Conservation (phyloP, 2,797 vertebrate genomes). For the Ctenochaetus hawaiiensis region DNA sequence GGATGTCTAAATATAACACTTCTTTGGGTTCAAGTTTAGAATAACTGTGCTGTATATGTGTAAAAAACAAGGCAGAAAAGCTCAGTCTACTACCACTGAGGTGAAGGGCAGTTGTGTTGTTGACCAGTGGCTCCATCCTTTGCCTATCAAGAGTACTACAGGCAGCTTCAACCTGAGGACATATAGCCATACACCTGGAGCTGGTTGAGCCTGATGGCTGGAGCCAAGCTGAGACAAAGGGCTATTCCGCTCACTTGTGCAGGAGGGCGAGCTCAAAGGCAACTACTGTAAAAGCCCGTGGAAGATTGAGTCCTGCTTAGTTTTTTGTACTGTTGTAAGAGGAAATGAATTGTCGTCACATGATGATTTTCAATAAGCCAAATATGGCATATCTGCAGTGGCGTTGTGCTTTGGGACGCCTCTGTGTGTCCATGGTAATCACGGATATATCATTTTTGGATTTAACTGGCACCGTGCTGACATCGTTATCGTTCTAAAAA, state of each 20-base stretch:
- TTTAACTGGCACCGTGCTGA: neutral
- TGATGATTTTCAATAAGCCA: constrained; percentile 41
- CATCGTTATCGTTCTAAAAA: neutral
- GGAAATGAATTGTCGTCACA: constrained; percentile 46
- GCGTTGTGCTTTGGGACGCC: constrained; percentile 8
- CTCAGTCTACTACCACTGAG: neutral
- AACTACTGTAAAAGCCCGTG: neutral
- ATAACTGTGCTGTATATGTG: neutral
- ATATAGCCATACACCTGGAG: constrained; percentile 69
- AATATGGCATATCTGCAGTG: constrained; percentile 38
- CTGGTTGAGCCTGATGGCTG: constrained; percentile 66
- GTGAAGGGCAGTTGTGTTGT: constrained; percentile 36
- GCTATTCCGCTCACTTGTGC: constrained; percentile 21
- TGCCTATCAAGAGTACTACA: constrained; percentile 70
- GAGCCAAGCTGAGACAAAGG: constrained; percentile 47
- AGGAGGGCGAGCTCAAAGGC: neutral
- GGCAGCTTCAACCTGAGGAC: constrained; percentile 47
- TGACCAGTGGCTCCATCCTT: constrained; percentile 72
- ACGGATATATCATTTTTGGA: neutral
- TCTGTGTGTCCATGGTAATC: constrained; percentile 10
- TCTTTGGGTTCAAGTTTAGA: neutral
- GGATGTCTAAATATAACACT: neutral
- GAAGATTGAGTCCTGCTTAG: neutral
- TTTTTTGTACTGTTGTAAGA: constrained; percentile 2
- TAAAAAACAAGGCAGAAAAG: neutral